Evolutionary conservation across 2,113 vertebrate genomes (phyloP).

Genomic region (Lamprotornis superbus): DNA sequence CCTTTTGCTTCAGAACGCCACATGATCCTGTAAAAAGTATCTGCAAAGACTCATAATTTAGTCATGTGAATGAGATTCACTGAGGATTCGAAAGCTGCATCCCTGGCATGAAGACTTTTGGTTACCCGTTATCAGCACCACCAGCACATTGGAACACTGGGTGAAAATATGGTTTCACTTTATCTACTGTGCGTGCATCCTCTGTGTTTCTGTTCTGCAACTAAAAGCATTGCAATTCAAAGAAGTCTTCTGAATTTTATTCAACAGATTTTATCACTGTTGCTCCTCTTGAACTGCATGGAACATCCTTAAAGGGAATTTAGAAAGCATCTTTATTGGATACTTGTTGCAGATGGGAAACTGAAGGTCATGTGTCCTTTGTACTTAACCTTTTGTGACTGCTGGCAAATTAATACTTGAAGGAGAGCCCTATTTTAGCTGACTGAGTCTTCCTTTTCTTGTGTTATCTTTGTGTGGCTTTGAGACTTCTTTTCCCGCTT

Average conservation of each 20-base stretch:
- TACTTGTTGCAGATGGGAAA: not conserved
- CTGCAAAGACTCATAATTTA: not conserved
- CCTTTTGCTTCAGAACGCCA: not conserved
- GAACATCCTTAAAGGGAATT: not conserved
- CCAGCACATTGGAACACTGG: not conserved
- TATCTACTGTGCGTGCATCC: not conserved
- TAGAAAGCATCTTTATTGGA: not conserved
- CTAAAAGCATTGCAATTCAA: not conserved
- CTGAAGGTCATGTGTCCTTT: not conserved
- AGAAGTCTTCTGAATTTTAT: not conserved
- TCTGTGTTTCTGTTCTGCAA: not conserved
- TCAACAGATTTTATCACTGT: not conserved
- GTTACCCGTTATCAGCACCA: not conserved
- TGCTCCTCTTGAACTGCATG: not conserved
- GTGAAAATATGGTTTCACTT: not conserved
- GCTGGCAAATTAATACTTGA: not conserved
- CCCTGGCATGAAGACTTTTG: not conserved
- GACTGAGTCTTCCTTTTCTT: not conserved
- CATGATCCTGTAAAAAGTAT: not conserved
- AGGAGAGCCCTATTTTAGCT: not conserved
- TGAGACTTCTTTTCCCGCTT: not conserved
- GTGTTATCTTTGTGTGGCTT: not conserved
- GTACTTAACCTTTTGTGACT: not conserved
- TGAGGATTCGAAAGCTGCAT: not conserved
- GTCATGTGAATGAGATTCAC: not conserved